These are phyloP conservation scores for Crotalus tigris DNA, from an alignment of 2,113 vertebrate genomes.

Conservation along the genomic window DNA sequence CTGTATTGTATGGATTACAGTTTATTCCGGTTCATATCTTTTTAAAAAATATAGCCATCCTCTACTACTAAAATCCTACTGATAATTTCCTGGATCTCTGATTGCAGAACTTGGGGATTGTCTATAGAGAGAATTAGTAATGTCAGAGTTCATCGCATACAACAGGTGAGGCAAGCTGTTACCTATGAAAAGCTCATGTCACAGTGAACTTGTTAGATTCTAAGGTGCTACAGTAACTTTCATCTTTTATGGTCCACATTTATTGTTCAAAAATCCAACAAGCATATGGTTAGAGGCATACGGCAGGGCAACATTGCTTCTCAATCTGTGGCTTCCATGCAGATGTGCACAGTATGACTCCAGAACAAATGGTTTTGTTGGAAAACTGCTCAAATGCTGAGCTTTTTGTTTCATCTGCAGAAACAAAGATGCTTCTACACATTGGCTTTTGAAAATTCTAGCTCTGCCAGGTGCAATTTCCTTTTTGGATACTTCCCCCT, in stretches of 20 bases:
- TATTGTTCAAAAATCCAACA: not conserved
- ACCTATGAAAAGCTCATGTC: not conserved
- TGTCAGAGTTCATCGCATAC: not conserved
- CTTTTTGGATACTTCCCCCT: conserved; percentile 8
- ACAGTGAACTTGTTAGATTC: not conserved
- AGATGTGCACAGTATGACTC: conserved; percentile 27
- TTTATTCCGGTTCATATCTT: not conserved
- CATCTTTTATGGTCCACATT: conserved; percentile 7
- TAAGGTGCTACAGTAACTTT: not conserved
- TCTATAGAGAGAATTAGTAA: not conserved
- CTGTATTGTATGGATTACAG: not conserved
- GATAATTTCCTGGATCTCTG: not conserved
- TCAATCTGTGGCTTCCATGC: conserved; percentile 24
- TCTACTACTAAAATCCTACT: not conserved
- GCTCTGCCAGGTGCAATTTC: conserved; percentile 17
- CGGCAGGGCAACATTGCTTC: conserved; percentile 2
- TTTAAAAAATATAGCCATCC: not conserved
- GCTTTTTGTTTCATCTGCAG: not conserved
- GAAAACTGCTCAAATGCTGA: conserved; percentile 1
- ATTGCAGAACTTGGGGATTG: not conserved
- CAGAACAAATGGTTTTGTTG: conserved; percentile 13
- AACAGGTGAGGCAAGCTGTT: not conserved
- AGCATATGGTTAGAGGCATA: conserved; percentile 8
- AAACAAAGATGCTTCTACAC: conserved; percentile 5
- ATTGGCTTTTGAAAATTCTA: not conserved